Evolutionary conservation across 2,113 vertebrate species (phyloP), one percentile per base, ranked within the genome.

Genomic region (Cebus imitator): DNA sequence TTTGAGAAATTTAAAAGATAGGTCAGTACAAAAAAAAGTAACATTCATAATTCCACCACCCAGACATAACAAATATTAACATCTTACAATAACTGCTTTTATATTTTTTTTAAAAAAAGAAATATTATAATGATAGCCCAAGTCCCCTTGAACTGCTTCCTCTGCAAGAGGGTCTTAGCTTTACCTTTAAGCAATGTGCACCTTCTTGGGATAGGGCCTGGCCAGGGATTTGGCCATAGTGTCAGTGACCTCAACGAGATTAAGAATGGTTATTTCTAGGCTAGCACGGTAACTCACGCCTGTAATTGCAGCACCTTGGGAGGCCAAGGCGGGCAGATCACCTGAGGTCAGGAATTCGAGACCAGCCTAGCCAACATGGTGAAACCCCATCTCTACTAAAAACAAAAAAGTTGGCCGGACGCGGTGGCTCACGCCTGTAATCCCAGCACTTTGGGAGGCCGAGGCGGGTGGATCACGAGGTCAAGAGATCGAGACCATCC

Each of bases 51-150:
- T 76, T 32, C 45, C 4, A 70, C 57, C 43, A 75, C 55, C 43
- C 89, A 93, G 57, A 84, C 61, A 87, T 12, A 43, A 82, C 66
- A 93, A 57, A 94, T 75, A 96, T n/a, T 70, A 70, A 50, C 72
- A 89, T 73, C 73, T 70, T 76, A 0, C 50, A 93, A 91, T 30
- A 83, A 64, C 64, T 81, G 52, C 23, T 78, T 93, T 89, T 37
- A 52, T 12, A 68, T 58, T 55, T 92, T 75, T 92, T 78, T 17
- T 17, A 8, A 35, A 80, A 81, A 90, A 43, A 27, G 23, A 75
- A 75, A 81, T 84, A 84, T 43, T n/a, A 57, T 23, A 84, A 37
- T 57, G 37, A 78, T 5, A 81, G 45, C 18, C n/a, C 8, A 90
- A 32, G 45, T 8, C n/a, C 79, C 30, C 37, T 50, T 76, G 12